Base-by-base conservation (phyloP, 1,140 invertebrate species). In the Camponotus floridanus region DNA sequence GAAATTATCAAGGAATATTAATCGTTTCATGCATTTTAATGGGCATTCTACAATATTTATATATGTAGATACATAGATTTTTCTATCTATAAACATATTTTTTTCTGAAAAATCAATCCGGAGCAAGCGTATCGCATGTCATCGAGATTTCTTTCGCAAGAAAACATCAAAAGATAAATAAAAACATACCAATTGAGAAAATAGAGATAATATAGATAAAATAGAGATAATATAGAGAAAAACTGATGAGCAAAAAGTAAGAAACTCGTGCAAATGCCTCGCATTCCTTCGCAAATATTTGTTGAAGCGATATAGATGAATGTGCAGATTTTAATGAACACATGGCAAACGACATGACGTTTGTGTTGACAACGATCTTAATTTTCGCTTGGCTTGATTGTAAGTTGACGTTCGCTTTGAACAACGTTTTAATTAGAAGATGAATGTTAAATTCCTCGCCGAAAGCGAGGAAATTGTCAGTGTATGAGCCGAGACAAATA, bases 301-400 rank as follows among this genome's bases (percentile, higher is more conserved):
- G n/a, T 61, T 7, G n/a, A 33, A 18, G 11, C 26, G 9, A 70
- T 21, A 31, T 36, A 42, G 39, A 18, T 6, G 8, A 18, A 78
- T 31, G 55, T 11, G 48, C 11, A 45, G 48, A 74, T 73, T 61
- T 36, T 73, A 83, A 83, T 62, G 26, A 74, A 48, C 36, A 39
- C 2, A 6, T 26, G 18, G 11, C 11, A 71, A 81, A 59, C 78
- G 15, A 4, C 18, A 11, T 7, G 13, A 15, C 39, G 36, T 81
- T 71, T 59, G 45, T 36, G 6, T 61, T 74, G 61, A 81, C 11
- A 70, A 42, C 64, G 21, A 59, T 73, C 39, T 73, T 61, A 13
- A 1, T 83, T 83, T 51, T 45, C 26, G 26, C 7, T 8, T 73
- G n/a, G 31, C 45, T 57, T 57, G 55, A 57, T 39, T 31, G 8